Evolutionary conservation across 2,113 vertebrate genomes (phyloP), one percentile per base, ranked within the genome.

Genomic region (Cyprinus carpio): DNA sequence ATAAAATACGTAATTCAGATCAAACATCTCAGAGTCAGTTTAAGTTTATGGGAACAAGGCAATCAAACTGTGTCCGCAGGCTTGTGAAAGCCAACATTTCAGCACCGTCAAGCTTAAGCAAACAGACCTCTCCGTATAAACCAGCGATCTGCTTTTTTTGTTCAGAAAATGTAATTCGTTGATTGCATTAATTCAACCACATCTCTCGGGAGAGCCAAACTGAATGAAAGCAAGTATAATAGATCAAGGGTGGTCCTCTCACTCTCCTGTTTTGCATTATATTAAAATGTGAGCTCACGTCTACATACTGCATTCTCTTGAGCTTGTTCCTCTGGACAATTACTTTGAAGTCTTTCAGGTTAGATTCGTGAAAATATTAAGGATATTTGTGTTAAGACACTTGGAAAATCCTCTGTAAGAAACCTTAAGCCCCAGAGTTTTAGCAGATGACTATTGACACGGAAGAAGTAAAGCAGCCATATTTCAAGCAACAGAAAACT

Each of bases 201-300:
- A 25, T 16, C 49, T 37, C 56, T 16, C 13, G 1, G 58, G 75
- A 65, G 43, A 86, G 75, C 29, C 34, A 62, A n/a, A 62, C 1
- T 16, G 56, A 29, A 54, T 58, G 25, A 85, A 85, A 82, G 72
- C 56, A 34, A 2, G 37, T 43, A 56, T 13, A 46, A 60, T 31
- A 74, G 56, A 69, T 54, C 54, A 3, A 43, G 76, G 75, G 75
- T 75, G 76, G 82, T 49, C 51, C 75, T 51, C 18, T 71, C 67
- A 23, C 18, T 62, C n/a, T 71, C 67, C 31, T 2, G 10, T 43
- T 43, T 43, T 43, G 37, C 62, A 29, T 64, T 72, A 79, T 72
- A 87, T 31, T 54, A 75, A 79, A 34, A 87, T 72, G 64, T 79
- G 85, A 87, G 85, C n/a, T 86, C 85, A 83, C 49, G 49, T 86